Conservation (phyloP, 2,888 invertebrate species). For the Drosophila rubida region DNA sequence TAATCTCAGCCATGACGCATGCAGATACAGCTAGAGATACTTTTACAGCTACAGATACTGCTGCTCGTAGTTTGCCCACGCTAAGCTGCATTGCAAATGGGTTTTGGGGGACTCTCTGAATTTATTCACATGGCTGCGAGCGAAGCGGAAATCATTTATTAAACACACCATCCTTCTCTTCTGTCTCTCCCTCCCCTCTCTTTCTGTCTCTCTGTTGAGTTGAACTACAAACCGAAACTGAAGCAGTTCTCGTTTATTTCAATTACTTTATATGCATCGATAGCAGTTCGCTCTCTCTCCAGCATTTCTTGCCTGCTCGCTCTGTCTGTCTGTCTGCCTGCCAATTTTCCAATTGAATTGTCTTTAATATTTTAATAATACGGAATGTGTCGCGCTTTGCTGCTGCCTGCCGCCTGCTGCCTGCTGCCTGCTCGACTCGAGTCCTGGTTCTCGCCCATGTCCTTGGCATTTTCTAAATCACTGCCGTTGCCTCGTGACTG, state of each 20-base stretch:
- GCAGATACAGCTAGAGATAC: slow-evolving; percentile 36
- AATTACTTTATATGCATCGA: slow-evolving; percentile 70
- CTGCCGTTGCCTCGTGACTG: slow-evolving; percentile 58
- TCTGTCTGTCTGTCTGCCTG: slow-evolving; percentile 52
- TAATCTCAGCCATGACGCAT: slow-evolving; percentile 70
- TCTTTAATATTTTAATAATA: slow-evolving; percentile 79
- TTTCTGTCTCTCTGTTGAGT: slow-evolving; percentile 3
- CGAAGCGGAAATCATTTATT: slow-evolving; percentile 75
- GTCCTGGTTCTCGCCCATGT: slow-evolving; percentile 42
- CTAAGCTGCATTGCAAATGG: slow-evolving; percentile 57
- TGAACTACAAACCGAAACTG: slow-evolving; percentile 24
- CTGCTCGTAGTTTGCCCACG: slow-evolving; percentile 23
- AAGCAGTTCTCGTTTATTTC: slow-evolving; percentile 71
- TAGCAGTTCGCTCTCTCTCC: slow-evolving; percentile 20
- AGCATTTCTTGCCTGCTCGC: not conserved
- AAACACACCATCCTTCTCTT: slow-evolving; percentile 45
- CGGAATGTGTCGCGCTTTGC: slow-evolving; percentile 46
- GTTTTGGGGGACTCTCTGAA: slow-evolving; percentile 10
- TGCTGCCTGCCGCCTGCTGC: slow-evolving; percentile 7
- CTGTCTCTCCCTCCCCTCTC: not conserved
- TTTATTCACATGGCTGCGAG: slow-evolving; percentile 38
- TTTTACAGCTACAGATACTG: slow-evolving; percentile 20
- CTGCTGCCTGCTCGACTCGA: slow-evolving; percentile 11
- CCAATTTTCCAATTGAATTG: slow-evolving; percentile 80
- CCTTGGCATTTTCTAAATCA: slow-evolving; percentile 60